Base-by-base conservation (phyloP, 2,113 vertebrate species). In the Zosterops japonicus region DNA sequence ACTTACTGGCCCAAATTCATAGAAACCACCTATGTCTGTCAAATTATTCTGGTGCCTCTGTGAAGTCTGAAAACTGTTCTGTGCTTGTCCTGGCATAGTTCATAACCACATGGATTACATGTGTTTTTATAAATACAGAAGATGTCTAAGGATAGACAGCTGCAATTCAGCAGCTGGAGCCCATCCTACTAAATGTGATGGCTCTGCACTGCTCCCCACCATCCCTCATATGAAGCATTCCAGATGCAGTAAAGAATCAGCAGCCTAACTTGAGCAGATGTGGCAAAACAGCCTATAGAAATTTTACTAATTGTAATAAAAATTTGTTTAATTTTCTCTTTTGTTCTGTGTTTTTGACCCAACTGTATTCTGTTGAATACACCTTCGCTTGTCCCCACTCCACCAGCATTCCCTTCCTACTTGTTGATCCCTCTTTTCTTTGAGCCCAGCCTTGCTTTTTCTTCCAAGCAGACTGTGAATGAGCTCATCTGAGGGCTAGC, bases 21-120 rank as follows among this genome's bases (percentile, higher is more conserved):
- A 92, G 64, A 70, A 95, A 94, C 44, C 60, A 74, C 60, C 69
- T 90, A 87, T 47, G 64, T 59, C 89, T 86, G 50, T 86, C 90
- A 95, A 94, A 79, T 70, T 83, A 86, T 77, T 74, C 70, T 86
- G 83, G 82, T 92, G 92, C 67, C 92, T 88, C 68, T 83, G 35
- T 53, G 14, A 93, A 93, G 85, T 61, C 88, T 94, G 84, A 93
- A 93, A 46, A 44, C 49, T 71, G 14, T 39, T 89, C 61, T 92
- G 23, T 89, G 83, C 94, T 96, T 93, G 78, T 79, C 63, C 90
- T 96, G 85, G 82, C 88, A 92, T 53, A 85, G 50, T 27, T 94
- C 78, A 77, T 50, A 95, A 90, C 90, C 13, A 7, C 61, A 65
- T 0, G 33, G 82, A 93, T 80, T 95, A 70, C 18, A 74, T 16